Conservation (phyloP, 2,888 invertebrate species). For the Drosophila austrosaltans region DNA sequence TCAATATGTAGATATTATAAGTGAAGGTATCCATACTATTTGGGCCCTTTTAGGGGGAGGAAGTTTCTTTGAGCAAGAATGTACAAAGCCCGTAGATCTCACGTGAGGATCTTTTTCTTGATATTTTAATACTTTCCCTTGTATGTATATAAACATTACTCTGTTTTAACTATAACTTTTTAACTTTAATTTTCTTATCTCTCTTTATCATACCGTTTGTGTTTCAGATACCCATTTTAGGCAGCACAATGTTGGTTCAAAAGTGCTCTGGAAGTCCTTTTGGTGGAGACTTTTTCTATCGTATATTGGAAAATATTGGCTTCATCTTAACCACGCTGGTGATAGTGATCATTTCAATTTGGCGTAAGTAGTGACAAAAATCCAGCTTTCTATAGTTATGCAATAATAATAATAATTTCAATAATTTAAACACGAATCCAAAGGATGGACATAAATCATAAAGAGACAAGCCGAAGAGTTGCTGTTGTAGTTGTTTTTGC, state of each 20-base stretch:
- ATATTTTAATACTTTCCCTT: too few species aligned
- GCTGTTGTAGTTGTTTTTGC: background rate
- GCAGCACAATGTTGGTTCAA: constrained; percentile 62
- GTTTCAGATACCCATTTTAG: constrained; percentile 80
- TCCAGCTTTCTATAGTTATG: constrained; percentile 39
- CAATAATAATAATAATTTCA: background rate
- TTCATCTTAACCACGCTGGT: constrained; percentile 77
- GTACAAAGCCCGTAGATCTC: too few species aligned
- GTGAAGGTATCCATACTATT: too few species aligned
- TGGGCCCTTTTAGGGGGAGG: too few species aligned
- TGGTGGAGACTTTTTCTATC: constrained; percentile 68
- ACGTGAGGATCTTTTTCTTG: too few species aligned
- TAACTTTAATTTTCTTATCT: background rate
- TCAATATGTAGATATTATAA: background rate
- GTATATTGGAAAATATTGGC: constrained; percentile 80
- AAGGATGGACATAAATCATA: constrained; percentile 59
- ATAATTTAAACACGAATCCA: constrained; percentile 6
- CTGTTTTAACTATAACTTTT: too few species aligned
- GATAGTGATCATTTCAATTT: constrained; percentile 75
- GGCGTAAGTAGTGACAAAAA: constrained; percentile 73
- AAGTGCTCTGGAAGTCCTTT: constrained; percentile 76
- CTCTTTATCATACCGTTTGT: background rate
- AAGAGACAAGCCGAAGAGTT: background rate
- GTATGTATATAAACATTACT: too few species aligned
- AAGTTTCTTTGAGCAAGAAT: too few species aligned